A percentile compares a stretch with the other conserved stretches of the same genome.
phyloP scores from a whole-genome alignment of 2,797 vertebrate genomes.

The Sebastes matsubarae region DNA sequence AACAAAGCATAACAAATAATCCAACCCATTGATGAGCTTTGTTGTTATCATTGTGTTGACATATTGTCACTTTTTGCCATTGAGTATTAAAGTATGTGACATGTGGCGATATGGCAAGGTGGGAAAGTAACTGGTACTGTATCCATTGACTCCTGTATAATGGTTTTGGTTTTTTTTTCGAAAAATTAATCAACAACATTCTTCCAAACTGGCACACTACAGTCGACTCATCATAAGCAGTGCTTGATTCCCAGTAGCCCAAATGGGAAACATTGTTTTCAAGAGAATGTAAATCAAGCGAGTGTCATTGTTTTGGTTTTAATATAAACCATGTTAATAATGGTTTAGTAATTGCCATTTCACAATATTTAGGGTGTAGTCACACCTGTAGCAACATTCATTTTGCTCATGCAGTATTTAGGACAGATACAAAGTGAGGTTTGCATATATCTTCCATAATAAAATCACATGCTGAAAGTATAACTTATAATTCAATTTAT shows the following conservation, averaged over 20 bases:
- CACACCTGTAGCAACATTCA: conserved; percentile 9
- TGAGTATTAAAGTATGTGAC: neutral
- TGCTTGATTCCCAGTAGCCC: neutral
- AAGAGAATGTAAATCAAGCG: neutral
- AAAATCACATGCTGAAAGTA: conserved; percentile 4
- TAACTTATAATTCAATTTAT: conserved; percentile 11
- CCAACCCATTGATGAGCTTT: neutral
- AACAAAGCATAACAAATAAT: neutral
- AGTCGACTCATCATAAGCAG: neutral
- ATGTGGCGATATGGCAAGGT: neutral
- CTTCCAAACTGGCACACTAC: neutral
- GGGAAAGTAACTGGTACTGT: neutral
- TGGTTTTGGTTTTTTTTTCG: neutral
- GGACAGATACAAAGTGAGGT: neutral
- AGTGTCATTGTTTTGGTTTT: neutral
- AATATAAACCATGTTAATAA: neutral
- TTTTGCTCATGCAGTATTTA: conserved; percentile 4
- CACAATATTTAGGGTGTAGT: conserved; percentile 13
- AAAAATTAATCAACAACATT: neutral
- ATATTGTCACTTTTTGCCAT: neutral
- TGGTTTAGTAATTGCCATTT: neutral
- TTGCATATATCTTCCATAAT: conserved; percentile 13
- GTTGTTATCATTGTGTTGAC: neutral
- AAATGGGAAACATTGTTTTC: neutral
- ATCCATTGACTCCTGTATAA: neutral